Conservation (phyloP, 2,797 vertebrate species). For the Sus cebifrons region DNA sequence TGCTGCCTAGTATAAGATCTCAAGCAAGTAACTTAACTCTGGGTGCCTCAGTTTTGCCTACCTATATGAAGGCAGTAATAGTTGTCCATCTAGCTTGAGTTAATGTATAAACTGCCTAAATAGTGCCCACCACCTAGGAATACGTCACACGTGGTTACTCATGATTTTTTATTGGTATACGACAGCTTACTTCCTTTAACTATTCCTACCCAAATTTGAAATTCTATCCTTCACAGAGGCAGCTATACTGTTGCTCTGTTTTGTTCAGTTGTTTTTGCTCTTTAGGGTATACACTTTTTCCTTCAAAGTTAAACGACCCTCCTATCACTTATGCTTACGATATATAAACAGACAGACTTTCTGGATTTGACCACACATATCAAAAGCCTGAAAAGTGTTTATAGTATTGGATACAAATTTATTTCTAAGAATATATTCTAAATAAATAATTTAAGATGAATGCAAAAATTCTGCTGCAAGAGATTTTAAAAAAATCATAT, state of each 20-base stretch:
- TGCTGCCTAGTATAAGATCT: not conserved
- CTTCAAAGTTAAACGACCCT: constrained; percentile 39
- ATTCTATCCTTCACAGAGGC: not conserved
- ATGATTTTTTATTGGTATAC: not conserved
- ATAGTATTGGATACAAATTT: constrained; percentile 16
- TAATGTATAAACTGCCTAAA: not conserved
- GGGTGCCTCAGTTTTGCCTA: not conserved
- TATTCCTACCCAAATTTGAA: not conserved
- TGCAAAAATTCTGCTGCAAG: not conserved
- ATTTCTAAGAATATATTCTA: constrained; percentile 47
- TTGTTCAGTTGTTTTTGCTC: not conserved
- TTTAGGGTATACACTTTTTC: not conserved
- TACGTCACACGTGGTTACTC: not conserved
- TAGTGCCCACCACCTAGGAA: not conserved
- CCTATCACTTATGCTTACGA: not conserved
- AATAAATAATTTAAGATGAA: constrained; percentile 20
- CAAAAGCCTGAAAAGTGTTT: constrained; percentile 26
- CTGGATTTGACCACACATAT: not conserved
- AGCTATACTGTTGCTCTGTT: not conserved
- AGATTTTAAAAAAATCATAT: not conserved
- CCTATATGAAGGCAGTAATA: not conserved
- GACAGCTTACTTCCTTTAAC: not conserved
- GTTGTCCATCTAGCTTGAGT: not conserved
- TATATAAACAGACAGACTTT: constrained; percentile 23
- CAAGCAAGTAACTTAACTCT: not conserved